phyloP scores from a whole-genome alignment of 2,888 invertebrate genomes.

The Timandra comae region DNA sequence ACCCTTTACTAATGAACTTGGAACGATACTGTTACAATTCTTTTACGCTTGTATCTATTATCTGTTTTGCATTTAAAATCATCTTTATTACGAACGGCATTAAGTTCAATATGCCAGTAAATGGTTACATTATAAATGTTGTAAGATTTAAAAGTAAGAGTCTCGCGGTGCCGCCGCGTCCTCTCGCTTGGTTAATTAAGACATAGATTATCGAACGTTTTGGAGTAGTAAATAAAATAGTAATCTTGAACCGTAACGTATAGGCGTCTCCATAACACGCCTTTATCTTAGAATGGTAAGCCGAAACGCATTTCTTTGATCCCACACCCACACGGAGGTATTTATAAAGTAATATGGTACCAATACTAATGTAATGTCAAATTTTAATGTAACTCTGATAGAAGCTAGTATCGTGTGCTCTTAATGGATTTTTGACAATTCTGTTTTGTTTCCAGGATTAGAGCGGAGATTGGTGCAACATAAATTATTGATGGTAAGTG shows the following conservation, averaged over 20 bases:
- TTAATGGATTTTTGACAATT: conserved; percentile 34
- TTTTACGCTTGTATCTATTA: conserved; percentile 14
- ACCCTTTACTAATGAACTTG: conserved; percentile 48
- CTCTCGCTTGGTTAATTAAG: conserved; percentile 74
- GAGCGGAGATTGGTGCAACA: conserved; percentile 4
- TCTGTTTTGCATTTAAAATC: conserved; percentile 11
- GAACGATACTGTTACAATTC: conserved; percentile 28
- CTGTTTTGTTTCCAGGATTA: conserved; percentile 46
- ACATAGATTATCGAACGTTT: conserved; percentile 75
- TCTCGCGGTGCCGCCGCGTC: conserved; percentile 41
- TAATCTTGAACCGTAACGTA: conserved; percentile 65
- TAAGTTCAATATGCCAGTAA: conserved; percentile 14
- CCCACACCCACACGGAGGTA: conserved; percentile 58
- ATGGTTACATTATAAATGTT: conserved; percentile 4
- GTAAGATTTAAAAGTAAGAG: conserved; percentile 26
- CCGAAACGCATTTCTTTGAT: conserved; percentile 68
- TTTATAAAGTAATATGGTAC: conserved; percentile 58
- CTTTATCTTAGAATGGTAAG: conserved; percentile 63
- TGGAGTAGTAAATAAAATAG: conserved; percentile 73
- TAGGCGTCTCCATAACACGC: conserved; percentile 68
- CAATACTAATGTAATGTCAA: conserved; percentile 71
- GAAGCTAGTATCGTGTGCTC: conserved; percentile 29
- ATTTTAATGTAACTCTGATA: conserved; percentile 64
- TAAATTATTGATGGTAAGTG: conserved; percentile 16
- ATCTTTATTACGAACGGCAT: conserved; percentile 9